phyloP scores from a whole-genome alignment of 2,797 vertebrate genomes.

The Platalea minor region DNA sequence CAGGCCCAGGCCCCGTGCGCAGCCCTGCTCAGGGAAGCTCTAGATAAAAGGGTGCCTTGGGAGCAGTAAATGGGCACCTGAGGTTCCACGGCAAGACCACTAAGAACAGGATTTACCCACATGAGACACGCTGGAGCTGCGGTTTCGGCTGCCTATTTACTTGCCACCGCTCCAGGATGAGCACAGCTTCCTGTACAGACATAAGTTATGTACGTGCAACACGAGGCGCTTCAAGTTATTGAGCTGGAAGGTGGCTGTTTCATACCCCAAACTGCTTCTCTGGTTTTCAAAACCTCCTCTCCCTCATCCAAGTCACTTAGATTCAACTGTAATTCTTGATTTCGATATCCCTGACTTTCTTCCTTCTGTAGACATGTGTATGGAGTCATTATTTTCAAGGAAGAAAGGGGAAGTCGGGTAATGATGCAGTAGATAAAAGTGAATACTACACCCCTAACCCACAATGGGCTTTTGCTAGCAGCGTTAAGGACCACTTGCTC shows the following conservation, averaged over 20 bases:
- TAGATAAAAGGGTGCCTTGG: neutral
- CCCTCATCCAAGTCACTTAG: neutral
- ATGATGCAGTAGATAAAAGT: neutral
- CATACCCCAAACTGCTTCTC: neutral
- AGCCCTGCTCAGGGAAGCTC: neutral
- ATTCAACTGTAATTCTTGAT: neutral
- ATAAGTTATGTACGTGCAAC: fast-evolving
- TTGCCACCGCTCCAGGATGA: neutral
- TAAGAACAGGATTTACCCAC: neutral
- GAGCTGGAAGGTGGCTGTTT: neutral
- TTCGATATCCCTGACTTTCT: neutral
- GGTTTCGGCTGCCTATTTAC: neutral
- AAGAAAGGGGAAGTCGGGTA: neutral
- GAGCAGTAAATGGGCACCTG: neutral
- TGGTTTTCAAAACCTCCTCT: neutral
- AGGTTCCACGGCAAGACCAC: neutral
- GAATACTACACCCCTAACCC: neutral
- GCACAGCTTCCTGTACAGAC: neutral
- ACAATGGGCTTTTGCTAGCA: neutral
- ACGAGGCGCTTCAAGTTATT: neutral
- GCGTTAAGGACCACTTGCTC: neutral
- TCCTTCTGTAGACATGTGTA: neutral
- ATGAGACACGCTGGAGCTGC: neutral
- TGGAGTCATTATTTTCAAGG: neutral
- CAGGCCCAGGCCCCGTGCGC: fast-evolving